phyloP scores from a whole-genome alignment of 2,113 vertebrate species.

The Raja brachyura region DNA sequence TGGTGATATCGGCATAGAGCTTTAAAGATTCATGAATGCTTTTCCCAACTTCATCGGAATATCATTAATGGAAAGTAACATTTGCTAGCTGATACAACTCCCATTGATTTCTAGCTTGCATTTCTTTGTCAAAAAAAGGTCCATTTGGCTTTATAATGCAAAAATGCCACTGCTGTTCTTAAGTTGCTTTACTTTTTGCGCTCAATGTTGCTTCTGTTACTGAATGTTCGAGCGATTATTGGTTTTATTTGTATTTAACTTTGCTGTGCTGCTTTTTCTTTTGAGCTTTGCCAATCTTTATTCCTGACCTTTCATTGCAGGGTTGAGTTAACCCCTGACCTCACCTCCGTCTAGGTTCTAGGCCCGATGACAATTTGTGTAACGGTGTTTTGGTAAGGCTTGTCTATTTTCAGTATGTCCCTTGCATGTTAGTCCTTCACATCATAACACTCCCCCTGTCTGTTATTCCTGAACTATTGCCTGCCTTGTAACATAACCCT shows the following conservation, averaged over 20 bases:
- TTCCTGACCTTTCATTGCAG: constrained; percentile 68
- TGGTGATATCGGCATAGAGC: neutral
- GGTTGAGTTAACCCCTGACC: constrained; percentile 78
- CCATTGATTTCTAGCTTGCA: neutral
- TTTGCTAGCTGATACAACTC: neutral
- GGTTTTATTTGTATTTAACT: neutral
- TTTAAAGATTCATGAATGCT: neutral
- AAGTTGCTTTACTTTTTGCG: neutral
- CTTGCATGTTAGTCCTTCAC: neutral
- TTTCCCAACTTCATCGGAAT: neutral
- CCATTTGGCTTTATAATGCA: too few relatives aligned
- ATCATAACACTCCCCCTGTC: neutral
- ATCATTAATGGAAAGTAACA: neutral
- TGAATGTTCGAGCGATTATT: neutral
- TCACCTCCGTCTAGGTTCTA: constrained; percentile 71
- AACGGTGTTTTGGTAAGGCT: constrained; percentile 67
- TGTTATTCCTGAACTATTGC: neutral
- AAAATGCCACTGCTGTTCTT: too few relatives aligned
- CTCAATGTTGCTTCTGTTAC: neutral
- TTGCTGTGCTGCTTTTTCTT: constrained; percentile 37
- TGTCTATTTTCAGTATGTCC: constrained; percentile 22
- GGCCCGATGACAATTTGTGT: constrained; percentile 55
- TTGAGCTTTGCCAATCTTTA: constrained; percentile 45
- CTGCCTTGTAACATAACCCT: neutral
- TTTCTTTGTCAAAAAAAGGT: neutral